A percentile compares a stretch with the other conserved stretches of the same genome.
Conservation (phyloP, 2,888 invertebrate species). For the Apocheima hispidaria region DNA sequence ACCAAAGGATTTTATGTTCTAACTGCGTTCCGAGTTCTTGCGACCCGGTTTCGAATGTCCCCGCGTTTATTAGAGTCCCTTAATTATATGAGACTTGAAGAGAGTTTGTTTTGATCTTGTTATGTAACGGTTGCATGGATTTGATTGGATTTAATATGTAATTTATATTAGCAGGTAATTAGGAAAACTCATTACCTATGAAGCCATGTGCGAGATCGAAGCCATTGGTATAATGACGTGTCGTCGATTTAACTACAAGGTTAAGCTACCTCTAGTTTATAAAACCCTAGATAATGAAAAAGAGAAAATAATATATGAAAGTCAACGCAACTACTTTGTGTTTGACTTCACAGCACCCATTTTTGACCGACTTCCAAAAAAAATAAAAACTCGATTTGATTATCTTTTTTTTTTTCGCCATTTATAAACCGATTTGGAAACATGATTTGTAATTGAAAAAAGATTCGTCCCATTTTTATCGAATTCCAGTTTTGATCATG, state of each 20-base stretch:
- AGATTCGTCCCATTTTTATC: no score
- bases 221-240: neutral
- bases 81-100: slow-evolving; percentile 59
- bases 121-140: slow-evolving; percentile 30
- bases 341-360: no score
- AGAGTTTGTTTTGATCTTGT: slow-evolving; percentile 48
- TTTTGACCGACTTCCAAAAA: no score
- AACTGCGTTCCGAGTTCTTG: slow-evolving; percentile 47
- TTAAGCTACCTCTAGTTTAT: neutral
- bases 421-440: no score
- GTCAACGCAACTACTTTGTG: no score
- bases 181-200: neutral
- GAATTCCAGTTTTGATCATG: no score
- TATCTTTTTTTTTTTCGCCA: no score
- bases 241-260: neutral
- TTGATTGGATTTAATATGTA: slow-evolving; percentile 15
- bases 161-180: slow-evolving; percentile 12
- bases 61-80: slow-evolving; percentile 59
- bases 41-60: slow-evolving; percentile 46
- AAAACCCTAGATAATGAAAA: no score
- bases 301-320: no score
- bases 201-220: neutral
- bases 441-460: no score
- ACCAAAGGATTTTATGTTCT: slow-evolving; percentile 69
- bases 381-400: no score